These are phyloP conservation scores for Mixornis gularis DNA, from an alignment of 2,113 vertebrate genomes.

Conservation along the genomic window DNA sequence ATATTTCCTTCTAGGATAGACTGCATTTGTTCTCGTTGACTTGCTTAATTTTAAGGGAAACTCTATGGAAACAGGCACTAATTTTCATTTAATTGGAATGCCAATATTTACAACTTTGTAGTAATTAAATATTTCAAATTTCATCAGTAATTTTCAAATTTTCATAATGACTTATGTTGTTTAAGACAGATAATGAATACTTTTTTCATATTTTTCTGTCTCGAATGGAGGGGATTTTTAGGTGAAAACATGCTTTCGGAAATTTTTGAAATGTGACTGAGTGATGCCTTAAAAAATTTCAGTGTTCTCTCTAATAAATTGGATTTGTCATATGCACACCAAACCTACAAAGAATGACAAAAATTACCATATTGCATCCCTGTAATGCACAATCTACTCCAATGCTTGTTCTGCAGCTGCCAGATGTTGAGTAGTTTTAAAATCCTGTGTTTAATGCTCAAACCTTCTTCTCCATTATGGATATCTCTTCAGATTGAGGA, in stretches of 20 bases:
- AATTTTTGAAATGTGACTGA: neutral
- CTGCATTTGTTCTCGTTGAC: constrained; percentile 24
- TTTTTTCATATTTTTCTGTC: neutral
- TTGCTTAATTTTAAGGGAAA: constrained; percentile 37
- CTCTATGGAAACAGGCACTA: neutral
- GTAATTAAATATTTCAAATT: neutral
- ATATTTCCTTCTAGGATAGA: constrained; percentile 6
- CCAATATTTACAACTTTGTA: neutral
- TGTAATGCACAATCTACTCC: neutral
- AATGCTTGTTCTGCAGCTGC: neutral
- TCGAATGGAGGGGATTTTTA: neutral
- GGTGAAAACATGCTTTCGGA: neutral
- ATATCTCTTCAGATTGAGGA: neutral
- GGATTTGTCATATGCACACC: neutral
- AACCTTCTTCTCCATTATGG: neutral
- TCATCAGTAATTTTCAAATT: neutral
- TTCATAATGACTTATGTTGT: neutral
- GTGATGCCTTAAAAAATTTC: neutral
- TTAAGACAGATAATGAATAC: neutral
- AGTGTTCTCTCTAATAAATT: neutral
- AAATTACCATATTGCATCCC: neutral
- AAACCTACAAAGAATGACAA: neutral
- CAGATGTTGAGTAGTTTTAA: neutral
- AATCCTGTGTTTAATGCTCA: neutral
- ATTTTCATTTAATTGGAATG: constrained; percentile 18